A percentile compares a stretch with the other conserved stretches of the same genome.
Conservation (phyloP, 2,888 invertebrate genomes). For the Gerris lacustris region DNA sequence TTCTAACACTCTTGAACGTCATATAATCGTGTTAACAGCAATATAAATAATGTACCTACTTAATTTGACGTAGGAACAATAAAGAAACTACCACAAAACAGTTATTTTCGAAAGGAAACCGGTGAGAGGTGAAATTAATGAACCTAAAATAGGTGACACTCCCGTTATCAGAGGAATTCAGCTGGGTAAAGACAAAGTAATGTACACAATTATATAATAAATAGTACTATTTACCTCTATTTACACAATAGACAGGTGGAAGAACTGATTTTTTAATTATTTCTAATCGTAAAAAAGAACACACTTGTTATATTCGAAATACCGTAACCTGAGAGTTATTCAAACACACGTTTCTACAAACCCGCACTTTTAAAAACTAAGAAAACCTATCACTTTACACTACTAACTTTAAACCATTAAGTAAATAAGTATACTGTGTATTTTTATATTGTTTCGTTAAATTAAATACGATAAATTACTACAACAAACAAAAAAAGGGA, state of each 20-base stretch:
- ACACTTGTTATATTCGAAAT: neutral
- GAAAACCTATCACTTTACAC: too few species aligned
- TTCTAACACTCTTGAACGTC: too few species aligned
- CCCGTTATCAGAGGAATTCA: neutral
- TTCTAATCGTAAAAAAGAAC: neutral
- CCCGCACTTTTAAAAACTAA: neutral
- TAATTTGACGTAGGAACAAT: too few species aligned
- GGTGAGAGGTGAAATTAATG: neutral
- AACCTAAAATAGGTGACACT: neutral
- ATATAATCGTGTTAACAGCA: too few species aligned
- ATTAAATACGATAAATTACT: too few species aligned
- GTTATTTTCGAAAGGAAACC: neutral
- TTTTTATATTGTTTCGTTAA: too few species aligned
- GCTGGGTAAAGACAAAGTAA: too few species aligned
- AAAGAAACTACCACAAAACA: too few species aligned
- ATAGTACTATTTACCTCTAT: neutral
- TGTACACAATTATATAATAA: too few species aligned
- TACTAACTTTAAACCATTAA: neutral
- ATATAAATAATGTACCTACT: too few species aligned
- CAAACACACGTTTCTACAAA: neutral
- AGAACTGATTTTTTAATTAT: neutral
- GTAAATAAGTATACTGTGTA: neutral
- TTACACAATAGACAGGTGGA: neutral
- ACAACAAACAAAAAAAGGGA: too few species aligned
- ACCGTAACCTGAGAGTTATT: neutral